phyloP scores from a whole-genome alignment of 2,888 invertebrate genomes.

The Polylopha cassiicola region DNA sequence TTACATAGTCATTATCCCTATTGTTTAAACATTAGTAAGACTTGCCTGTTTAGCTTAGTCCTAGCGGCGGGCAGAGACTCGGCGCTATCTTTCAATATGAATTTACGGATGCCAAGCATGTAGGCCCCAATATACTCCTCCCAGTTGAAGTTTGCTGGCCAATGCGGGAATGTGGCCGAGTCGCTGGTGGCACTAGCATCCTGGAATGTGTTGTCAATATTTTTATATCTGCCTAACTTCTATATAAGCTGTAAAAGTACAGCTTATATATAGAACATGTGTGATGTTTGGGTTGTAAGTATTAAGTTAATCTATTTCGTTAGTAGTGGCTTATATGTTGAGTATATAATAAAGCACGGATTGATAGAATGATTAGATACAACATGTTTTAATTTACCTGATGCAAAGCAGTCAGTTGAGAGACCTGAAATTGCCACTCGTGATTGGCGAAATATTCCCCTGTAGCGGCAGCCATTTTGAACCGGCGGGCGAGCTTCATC shows the following conservation, averaged over 20 bases:
- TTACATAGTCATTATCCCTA: neutral
- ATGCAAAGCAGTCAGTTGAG: conserved; percentile 79
- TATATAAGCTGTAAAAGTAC: no score
- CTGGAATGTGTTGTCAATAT: no score
- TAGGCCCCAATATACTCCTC: conserved; percentile 87
- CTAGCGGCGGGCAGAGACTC: conserved; percentile 80
- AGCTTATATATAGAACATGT: no score
- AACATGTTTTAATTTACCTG: no score
- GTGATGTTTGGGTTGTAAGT: no score
- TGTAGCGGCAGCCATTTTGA: conserved; percentile 85
- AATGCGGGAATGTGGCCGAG: conserved; percentile 78
- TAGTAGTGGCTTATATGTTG: no score
- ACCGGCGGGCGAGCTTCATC: conserved; percentile 88
- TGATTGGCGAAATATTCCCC: conserved; percentile 91
- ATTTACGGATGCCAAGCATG: conserved; percentile 89
- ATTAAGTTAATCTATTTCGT: no score
- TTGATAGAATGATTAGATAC: no score
- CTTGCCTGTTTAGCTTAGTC: conserved; percentile 80
- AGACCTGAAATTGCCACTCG: conserved; percentile 87
- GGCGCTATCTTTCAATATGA: conserved; percentile 85
- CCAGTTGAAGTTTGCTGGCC: conserved; percentile 82
- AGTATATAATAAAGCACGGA: no score
- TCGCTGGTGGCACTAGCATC: conserved; percentile 74
- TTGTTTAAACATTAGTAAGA: neutral
- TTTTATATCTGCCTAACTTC: no score